phyloP scores from a whole-genome alignment of 2,888 invertebrate species.

The Amphimallon solstitiale region DNA sequence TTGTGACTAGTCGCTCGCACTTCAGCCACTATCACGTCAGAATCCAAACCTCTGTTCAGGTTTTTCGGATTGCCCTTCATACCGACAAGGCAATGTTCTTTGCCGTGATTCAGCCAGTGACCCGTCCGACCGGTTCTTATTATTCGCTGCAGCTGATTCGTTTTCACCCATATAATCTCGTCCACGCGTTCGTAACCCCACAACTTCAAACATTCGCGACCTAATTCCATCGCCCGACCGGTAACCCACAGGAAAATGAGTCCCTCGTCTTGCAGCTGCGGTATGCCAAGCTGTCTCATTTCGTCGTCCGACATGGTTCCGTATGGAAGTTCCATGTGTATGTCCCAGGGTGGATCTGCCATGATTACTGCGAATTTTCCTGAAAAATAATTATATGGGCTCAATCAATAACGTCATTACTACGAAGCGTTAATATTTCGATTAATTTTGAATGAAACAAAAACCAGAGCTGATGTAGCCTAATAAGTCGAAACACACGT shows the following conservation, averaged over 20 bases:
- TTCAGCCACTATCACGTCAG: constrained; percentile 98
- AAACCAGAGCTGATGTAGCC: too few species aligned
- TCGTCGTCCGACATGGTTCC: constrained; percentile 99
- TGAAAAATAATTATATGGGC: constrained; percentile 52
- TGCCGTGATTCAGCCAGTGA: constrained; percentile 99
- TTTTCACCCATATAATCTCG: constrained; percentile 99
- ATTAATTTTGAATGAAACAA: too few species aligned
- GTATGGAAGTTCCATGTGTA: constrained; percentile 98
- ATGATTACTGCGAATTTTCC: constrained; percentile 99
- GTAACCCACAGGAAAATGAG: constrained; percentile 98
- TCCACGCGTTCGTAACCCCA: constrained; percentile 98
- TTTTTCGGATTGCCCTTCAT: constrained; percentile 95
- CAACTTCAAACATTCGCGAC: constrained; percentile 91
- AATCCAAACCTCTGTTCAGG: constrained; percentile 92
- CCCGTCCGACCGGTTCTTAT: constrained; percentile 97
- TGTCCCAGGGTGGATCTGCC: constrained; percentile 99
- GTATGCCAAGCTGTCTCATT: constrained; percentile 95
- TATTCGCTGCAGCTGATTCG: constrained; percentile 96
- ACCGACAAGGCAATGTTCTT: constrained; percentile 96
- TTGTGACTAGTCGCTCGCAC: constrained; percentile 98
- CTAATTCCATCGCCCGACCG: constrained; percentile 95
- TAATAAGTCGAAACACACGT: too few species aligned
- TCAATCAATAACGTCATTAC: too few species aligned
- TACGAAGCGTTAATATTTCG: too few species aligned
- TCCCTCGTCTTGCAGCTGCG: constrained; percentile 94